Evolutionary conservation across 2,888 invertebrate genomes (phyloP).

Genomic region (Drosophila anomelani): DNA sequence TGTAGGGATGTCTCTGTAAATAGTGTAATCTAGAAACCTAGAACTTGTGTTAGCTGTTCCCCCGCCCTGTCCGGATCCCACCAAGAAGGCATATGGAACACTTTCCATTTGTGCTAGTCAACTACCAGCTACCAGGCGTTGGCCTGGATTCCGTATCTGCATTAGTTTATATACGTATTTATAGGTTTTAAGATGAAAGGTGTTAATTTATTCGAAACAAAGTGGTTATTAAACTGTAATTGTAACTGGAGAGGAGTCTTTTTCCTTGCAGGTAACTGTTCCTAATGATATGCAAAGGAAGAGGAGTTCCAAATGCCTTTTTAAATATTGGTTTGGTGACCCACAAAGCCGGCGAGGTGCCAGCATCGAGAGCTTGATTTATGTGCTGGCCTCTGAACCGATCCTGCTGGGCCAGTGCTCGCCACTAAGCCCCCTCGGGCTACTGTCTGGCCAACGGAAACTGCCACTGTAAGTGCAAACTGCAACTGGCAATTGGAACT

Average conservation of each 20-base stretch:
- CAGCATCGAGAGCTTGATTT: slow-evolving; percentile 31
- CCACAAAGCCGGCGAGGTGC: slow-evolving; percentile 6
- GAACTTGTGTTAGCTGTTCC: slow-evolving; percentile 18
- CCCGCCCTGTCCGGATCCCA: slow-evolving; percentile 43
- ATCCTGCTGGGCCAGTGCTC: slow-evolving; percentile 13
- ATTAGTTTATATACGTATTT: slow-evolving; percentile 19
- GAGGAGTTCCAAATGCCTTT: slow-evolving; percentile 7
- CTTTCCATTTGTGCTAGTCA: slow-evolving; percentile 69
- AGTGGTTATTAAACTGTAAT: slow-evolving; percentile 57
- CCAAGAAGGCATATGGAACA: slow-evolving; percentile 59
- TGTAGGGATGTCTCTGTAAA: slow-evolving; percentile 48
- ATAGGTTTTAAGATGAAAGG: slow-evolving; percentile 22
- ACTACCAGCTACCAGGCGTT: slow-evolving; percentile 25
- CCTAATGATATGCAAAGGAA: neutral
- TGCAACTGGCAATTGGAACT: slow-evolving; percentile 27
- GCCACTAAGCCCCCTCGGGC: slow-evolving; percentile 8
- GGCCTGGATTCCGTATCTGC: slow-evolving; percentile 26
- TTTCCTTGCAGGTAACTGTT: neutral
- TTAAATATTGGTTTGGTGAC: slow-evolving; percentile 18
- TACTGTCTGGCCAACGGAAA: slow-evolving; percentile 29
- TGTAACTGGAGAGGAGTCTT: slow-evolving; percentile 6
- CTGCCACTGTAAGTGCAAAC: slow-evolving; percentile 28
- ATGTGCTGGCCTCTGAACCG: slow-evolving; percentile 37
- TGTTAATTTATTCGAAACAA: slow-evolving; percentile 58
- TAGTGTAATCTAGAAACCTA: slow-evolving; percentile 31